Base-by-base conservation (phyloP, 2,797 vertebrate genomes). In the Malacoctenus gilli region DNA sequence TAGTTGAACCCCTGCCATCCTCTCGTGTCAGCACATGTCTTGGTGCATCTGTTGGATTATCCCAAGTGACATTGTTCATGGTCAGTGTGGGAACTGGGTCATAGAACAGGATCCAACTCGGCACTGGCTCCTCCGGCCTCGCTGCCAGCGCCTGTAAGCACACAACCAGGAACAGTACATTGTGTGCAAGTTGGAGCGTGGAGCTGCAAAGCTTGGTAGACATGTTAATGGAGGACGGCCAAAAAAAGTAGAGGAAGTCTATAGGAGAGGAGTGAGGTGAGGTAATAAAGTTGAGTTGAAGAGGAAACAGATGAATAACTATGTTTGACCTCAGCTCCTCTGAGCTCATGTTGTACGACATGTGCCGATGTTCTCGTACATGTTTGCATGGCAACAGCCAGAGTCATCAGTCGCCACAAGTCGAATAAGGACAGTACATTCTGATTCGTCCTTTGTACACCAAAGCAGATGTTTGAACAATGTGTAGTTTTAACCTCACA, bases 31-130 rank as follows among this genome's bases (percentile, higher is more conserved):
- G 53, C 75, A 75, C 62, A 81, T 79, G 77, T 74, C 81, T 51
- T 11, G n/a, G 34, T 76, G 72, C 81, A 86, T 85, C 84, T 86
- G 83, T 68, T 60, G 53, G 44, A 76, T 44, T 57, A 40, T 79
- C 72, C 53, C 50, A 49, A 65, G 56, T 10, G 21, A 61, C 36
- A 62, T 48, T 71, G 32, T 75, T 82, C 50, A 74, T 47, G 68
- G 55, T 75, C 78, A 52, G 35, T 81, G 73, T 87, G 83, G 68
- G 85, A 89, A 86, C 39, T 85, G 70, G 79, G 81, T 86, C 80
- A 83, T 59, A 65, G 69, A 58, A 58, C 56, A 55, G 47, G 44
- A 58, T 64, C 68, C 64, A 69, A 38, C 70, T 77, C 21, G n/a
- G 59, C 62, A 41, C 32, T 34, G 25, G 41, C 76, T 64, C 67